Evolutionary conservation across 2,797 vertebrate genomes (phyloP).

Genomic region (Buceros bicornis): DNA sequence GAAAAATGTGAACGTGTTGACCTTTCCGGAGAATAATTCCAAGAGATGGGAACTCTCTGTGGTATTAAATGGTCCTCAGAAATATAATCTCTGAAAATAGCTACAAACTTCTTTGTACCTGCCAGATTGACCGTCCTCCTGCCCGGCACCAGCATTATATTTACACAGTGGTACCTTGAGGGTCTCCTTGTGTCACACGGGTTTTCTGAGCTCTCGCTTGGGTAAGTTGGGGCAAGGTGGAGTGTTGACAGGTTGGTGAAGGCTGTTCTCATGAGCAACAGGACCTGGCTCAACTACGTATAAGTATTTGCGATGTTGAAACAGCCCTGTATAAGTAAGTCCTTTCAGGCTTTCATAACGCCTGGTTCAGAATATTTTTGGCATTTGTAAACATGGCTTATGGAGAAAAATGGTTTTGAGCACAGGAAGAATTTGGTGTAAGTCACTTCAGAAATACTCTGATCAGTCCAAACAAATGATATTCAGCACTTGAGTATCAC

Average conservation of each 20-base stretch:
- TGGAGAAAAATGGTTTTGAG: conserved; percentile 31
- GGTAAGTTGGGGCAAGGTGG: neutral
- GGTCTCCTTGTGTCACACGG: neutral
- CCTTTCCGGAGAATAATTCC: neutral
- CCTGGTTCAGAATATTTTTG: conserved; percentile 44
- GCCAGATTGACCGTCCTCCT: neutral
- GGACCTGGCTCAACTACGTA: conserved; percentile 6
- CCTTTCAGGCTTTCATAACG: conserved; percentile 56
- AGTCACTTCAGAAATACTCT: conserved; percentile 18
- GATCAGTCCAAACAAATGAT: conserved; percentile 26
- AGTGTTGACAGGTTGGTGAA: conserved; percentile 34
- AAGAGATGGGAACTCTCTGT: neutral
- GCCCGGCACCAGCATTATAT: neutral
- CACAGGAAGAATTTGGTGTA: conserved; percentile 23
- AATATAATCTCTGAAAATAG: neutral
- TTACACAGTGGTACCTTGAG: neutral
- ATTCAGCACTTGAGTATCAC: neutral
- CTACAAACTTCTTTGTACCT: neutral
- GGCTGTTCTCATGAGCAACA: conserved; percentile 29
- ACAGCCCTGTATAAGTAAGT: conserved; percentile 50
- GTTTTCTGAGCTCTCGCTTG: conserved; percentile 15
- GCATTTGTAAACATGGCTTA: conserved; percentile 40
- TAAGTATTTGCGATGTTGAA: conserved; percentile 42
- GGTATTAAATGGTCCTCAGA: neutral
- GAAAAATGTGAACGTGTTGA: neutral